Evolutionary conservation across 2,888 invertebrate species (phyloP).

Genomic region (Tipula unca): DNA sequence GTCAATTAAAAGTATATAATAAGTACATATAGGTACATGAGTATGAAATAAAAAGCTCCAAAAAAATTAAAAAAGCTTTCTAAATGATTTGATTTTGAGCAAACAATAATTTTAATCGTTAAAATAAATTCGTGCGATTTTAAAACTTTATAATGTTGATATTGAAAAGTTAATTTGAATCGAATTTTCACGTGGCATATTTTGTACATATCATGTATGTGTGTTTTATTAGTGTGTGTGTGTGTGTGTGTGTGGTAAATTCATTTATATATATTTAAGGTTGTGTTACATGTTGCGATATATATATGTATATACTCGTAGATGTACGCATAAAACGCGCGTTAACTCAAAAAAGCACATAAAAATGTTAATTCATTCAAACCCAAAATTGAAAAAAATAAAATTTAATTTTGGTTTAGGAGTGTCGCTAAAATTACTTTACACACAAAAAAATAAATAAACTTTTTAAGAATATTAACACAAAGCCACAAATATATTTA

Average conservation of each 20-base stretch:
- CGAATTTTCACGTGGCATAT: background rate
- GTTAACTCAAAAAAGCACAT: background rate
- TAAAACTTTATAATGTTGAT: background rate
- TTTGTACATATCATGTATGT: background rate
- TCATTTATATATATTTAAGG: background rate
- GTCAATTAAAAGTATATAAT: background rate
- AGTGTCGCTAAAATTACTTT: constrained; percentile 8
- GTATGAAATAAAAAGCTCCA: background rate
- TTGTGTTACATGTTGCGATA: background rate
- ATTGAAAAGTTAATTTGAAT: background rate
- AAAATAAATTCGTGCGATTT: background rate
- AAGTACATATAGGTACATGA: background rate
- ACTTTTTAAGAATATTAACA: background rate
- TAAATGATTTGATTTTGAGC: background rate
- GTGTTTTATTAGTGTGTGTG: no score
- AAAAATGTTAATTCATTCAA: constrained; percentile 14
- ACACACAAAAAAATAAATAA: background rate
- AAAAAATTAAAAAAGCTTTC: background rate
- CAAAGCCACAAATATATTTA: background rate
- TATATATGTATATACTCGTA: no score
- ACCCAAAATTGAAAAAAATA: constrained; percentile 8
- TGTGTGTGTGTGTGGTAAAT: background rate
- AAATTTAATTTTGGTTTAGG: background rate
- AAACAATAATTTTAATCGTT: background rate
- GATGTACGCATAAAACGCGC: background rate